phyloP scores from a whole-genome alignment of 92 coral and sea anemone species.

The Bergia puertoricense region DNA sequence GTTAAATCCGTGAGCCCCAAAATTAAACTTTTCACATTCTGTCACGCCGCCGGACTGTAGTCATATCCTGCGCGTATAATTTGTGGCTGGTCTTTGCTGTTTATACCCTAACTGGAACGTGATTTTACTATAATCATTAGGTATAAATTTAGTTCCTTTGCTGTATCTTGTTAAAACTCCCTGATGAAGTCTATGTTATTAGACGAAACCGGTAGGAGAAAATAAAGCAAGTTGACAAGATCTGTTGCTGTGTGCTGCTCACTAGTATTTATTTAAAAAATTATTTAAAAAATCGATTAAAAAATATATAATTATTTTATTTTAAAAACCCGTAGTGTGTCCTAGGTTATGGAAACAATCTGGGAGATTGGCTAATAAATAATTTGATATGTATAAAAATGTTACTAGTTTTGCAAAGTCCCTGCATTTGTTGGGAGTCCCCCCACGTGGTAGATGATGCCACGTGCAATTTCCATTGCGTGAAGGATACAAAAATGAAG shows the following conservation, averaged over 20 bases:
- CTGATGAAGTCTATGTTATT: background rate
- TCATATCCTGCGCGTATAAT: background rate
- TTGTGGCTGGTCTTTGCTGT: background rate
- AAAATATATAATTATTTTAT: background rate
- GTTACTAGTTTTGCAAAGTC: conserved; percentile 14
- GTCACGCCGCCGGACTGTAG: no score
- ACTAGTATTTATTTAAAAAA: no score
- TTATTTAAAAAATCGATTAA: no score
- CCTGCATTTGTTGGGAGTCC: conserved; percentile 14
- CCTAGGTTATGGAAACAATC: background rate
- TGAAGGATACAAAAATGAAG: conserved; percentile 20
- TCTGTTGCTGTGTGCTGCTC: no score
- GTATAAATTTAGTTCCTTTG: conserved; percentile 7
- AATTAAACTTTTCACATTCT: no score
- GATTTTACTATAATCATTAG: conserved; percentile 2
- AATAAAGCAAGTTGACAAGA: no score
- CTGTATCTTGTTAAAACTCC: background rate
- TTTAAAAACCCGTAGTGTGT: conserved; percentile 2
- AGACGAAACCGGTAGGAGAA: conserved; percentile 7
- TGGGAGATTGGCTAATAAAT: background rate
- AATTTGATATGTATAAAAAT: conserved; percentile 17
- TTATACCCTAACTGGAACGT: background rate
- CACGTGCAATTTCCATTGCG: background rate
- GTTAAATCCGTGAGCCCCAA: no score
- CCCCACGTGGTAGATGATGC: conserved; percentile 12